A percentile compares a stretch with the other conserved stretches of the same genome.
Conservation (phyloP, 2,113 vertebrate species). For the Bucco capensis region DNA sequence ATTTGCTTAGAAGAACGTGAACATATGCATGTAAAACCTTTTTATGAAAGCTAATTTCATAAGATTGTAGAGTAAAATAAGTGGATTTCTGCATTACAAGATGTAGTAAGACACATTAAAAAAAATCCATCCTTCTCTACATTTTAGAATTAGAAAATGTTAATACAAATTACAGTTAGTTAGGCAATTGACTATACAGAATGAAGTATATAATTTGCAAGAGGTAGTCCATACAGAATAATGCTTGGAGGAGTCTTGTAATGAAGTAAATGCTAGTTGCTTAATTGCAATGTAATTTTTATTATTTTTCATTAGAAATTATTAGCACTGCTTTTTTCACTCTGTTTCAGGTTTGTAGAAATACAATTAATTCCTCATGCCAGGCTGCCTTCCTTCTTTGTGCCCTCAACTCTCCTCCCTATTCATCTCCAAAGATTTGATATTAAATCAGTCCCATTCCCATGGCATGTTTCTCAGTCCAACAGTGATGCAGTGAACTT, state of each 20-base stretch:
- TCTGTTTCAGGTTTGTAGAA: neutral
- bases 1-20: neutral
- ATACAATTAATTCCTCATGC: neutral
- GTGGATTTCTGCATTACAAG: neutral
- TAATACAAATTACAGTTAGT: neutral
- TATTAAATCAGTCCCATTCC: neutral
- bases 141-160: constrained; percentile 23
- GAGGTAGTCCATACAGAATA: neutral
- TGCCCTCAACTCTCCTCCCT: neutral
- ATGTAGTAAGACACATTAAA: neutral
- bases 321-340: neutral
- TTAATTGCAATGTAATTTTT: neutral
- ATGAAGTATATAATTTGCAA: neutral
- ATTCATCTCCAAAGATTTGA: fast-evolving
- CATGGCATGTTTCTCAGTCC: fast-evolving
- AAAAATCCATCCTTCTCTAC: neutral
- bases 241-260: neutral
- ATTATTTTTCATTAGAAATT: neutral
- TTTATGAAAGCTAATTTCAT: neutral
- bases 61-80: neutral
- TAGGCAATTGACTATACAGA: neutral
- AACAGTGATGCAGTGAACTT: neutral
- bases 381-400: neutral
- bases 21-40: neutral
- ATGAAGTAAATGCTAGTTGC: neutral